Percentiles rank a stretch among this genome's conserved stretches.
Evolutionary conservation across 2,113 vertebrate species (phyloP).

Genomic region (Proteles cristata): DNA sequence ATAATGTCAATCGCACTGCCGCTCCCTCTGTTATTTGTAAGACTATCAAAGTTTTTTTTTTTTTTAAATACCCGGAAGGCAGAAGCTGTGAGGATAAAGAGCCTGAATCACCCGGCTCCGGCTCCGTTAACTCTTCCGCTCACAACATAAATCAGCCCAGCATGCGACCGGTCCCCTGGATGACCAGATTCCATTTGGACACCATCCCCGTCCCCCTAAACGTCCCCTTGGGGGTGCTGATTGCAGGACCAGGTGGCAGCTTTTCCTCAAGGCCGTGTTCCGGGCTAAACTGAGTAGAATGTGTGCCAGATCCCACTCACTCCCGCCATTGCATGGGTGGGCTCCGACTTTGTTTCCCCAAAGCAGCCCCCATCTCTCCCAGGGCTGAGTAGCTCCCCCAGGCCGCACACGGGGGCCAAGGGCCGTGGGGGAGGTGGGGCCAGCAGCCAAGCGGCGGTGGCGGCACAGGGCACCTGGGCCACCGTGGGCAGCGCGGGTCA

Average conservation of each 20-base stretch:
- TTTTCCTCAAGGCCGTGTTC: too few relatives aligned
- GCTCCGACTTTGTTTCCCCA: not conserved
- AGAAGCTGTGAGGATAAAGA: not conserved
- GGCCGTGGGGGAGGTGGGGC: not conserved
- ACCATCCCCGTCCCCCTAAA: not conserved
- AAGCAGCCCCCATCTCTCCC: not conserved
- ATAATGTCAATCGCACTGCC: not conserved
- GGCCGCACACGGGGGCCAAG: rapidly evolving
- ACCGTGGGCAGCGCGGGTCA: rapidly evolving
- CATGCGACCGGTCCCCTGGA: too few relatives aligned
- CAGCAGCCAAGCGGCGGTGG: not conserved
- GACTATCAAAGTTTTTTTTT: not conserved
- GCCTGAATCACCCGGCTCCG: not conserved
- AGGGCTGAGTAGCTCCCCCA: not conserved
- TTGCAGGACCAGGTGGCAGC: not conserved
- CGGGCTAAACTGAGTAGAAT: not conserved
- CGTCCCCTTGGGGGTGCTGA: rapidly evolving
- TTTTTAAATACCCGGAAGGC: not conserved
- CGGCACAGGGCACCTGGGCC: rapidly evolving
- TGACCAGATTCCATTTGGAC: not conserved
- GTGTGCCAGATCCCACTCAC: rapidly evolving
- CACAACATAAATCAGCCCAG: not conserved
- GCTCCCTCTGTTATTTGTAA: not conserved
- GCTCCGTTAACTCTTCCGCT: rapidly evolving
- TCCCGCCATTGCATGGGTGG: not conserved